phyloP scores from a whole-genome alignment of 2,888 invertebrate genomes.

The Euphydryas editha region DNA sequence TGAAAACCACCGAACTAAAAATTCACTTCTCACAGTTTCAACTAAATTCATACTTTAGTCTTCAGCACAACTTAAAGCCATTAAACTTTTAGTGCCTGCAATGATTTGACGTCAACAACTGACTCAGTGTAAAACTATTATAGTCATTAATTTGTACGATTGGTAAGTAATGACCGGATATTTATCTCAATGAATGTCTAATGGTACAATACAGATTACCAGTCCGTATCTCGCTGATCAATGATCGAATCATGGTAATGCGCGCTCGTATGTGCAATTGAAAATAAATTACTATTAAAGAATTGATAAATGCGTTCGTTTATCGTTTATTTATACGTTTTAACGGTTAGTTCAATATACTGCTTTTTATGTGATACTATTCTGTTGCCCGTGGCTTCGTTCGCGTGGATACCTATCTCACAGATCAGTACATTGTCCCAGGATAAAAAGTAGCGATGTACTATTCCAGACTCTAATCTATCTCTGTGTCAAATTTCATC shows the following conservation, averaged over 20 bases:
- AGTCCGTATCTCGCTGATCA: background rate
- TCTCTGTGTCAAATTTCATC: too few species aligned
- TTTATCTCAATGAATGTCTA: background rate
- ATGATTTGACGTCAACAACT: background rate
- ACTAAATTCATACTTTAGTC: too few species aligned
- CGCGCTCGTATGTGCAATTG: background rate
- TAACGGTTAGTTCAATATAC: background rate
- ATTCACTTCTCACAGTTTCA: too few species aligned
- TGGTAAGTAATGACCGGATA: constrained; percentile 21
- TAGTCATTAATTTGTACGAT: constrained; percentile 1
- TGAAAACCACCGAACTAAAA: too few species aligned
- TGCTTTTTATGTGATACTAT: background rate
- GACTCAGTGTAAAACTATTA: background rate
- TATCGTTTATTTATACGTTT: background rate
- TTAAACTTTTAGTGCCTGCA: too few species aligned
- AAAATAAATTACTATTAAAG: background rate
- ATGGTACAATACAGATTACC: constrained; percentile 16
- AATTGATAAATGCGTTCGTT: background rate
- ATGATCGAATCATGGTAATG: background rate
- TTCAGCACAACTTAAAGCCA: too few species aligned
- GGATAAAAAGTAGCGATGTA: too few species aligned
- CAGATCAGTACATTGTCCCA: too few species aligned
- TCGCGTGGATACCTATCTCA: too few species aligned
- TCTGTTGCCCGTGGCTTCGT: background rate
- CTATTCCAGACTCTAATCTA: too few species aligned